A percentile compares a stretch with the other conserved stretches of the same genome.
Evolutionary conservation across 1,140 invertebrate species (phyloP).

Genomic region (Ips nitidus): DNA sequence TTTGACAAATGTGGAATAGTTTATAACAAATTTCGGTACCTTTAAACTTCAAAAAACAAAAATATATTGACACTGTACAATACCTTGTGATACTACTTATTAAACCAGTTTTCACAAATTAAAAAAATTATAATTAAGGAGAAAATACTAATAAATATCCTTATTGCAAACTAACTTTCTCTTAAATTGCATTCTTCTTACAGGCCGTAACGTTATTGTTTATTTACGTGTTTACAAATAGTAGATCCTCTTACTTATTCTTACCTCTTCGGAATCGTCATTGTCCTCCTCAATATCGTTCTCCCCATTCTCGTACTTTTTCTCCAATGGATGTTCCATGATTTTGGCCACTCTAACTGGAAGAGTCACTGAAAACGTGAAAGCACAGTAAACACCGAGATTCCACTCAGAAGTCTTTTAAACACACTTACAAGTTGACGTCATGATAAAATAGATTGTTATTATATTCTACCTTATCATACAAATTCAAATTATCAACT

Average conservation of each 20-base stretch:
- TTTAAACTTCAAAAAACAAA: too few relatives aligned
- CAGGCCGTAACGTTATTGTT: neutral
- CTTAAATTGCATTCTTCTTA: neutral
- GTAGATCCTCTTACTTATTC: neutral
- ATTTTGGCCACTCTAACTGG: conserved; percentile 23
- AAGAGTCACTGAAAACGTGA: conserved; percentile 28
- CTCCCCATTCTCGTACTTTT: conserved; percentile 22
- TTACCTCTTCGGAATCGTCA: conserved; percentile 31
- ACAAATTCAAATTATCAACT: conserved; percentile 1
- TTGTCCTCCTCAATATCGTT: conserved; percentile 30
- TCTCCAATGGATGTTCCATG: conserved; percentile 23
- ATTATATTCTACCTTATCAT: conserved; percentile 6
- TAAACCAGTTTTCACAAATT: too few relatives aligned
- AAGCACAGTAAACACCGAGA: conserved; percentile 8
- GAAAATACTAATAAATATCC: conserved; percentile 1
- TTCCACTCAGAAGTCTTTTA: neutral
- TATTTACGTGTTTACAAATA: neutral
- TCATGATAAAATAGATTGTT: conserved; percentile 16
- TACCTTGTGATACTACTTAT: too few relatives aligned
- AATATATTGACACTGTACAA: too few relatives aligned
- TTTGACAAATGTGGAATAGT: too few relatives aligned
- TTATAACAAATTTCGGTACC: too few relatives aligned
- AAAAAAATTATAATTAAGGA: neutral
- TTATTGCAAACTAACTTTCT: neutral
- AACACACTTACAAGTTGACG: conserved; percentile 30